A percentile compares a stretch with the other conserved stretches of the same genome.
Evolutionary conservation across 2,797 vertebrate genomes (phyloP).

Genomic region (Schizopygopsis malacanthus): DNA sequence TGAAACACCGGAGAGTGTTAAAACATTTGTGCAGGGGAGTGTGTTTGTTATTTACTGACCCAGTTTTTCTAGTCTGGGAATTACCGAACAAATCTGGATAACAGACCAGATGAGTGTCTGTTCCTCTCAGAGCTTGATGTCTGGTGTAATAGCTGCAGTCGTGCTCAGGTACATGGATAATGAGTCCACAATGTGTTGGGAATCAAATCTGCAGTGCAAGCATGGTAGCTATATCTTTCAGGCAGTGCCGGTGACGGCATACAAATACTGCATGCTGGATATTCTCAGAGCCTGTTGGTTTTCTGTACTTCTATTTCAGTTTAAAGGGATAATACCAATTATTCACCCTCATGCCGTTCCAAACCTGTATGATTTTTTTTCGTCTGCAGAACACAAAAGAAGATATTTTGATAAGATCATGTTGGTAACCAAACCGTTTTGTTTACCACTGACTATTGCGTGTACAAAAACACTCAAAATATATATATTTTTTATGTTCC

Average conservation of each 20-base stretch:
- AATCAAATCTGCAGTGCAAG: slow-evolving; percentile 30
- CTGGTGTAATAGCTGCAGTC: slow-evolving; percentile 17
- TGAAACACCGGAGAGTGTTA: slow-evolving; percentile 18
- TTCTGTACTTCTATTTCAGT: not conserved
- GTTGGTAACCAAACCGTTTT: not conserved
- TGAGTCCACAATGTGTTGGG: not conserved
- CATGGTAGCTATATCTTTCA: slow-evolving; percentile 14
- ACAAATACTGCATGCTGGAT: slow-evolving; percentile 7
- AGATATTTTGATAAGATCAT: not conserved
- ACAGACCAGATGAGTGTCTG: slow-evolving; percentile 40
- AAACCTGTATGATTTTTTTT: not conserved
- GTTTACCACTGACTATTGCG: not conserved
- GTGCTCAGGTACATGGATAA: slow-evolving; percentile 16
- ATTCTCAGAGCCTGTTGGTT: not conserved
- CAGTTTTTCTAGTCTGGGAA: slow-evolving; percentile 48
- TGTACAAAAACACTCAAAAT: not conserved
- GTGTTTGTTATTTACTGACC: slow-evolving; percentile 55
- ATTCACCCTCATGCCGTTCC: not conserved
- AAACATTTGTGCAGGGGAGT: not conserved
- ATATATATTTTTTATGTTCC: not conserved
- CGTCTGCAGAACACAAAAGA: not conserved
- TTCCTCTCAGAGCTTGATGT: slow-evolving; percentile 18
- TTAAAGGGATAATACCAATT: not conserved
- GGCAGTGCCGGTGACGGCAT: slow-evolving; percentile 30
- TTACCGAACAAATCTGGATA: slow-evolving; percentile 51